Percentiles rank a stretch among this genome's conserved stretches.
phyloP scores from a whole-genome alignment of 2,113 vertebrate species.

The Trogon melanurus region DNA sequence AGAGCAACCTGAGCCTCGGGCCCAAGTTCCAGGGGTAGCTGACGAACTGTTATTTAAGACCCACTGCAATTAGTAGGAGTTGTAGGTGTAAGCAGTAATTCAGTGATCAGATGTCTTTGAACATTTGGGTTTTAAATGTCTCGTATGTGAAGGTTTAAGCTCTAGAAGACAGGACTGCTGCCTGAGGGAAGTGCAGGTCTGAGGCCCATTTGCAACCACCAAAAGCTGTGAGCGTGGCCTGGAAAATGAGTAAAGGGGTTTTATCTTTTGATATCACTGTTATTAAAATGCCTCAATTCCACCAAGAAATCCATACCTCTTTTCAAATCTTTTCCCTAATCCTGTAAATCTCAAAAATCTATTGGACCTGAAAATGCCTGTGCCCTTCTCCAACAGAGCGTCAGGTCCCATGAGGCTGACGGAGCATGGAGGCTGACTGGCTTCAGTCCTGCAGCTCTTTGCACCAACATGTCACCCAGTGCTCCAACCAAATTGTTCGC shows the following conservation, averaged over 20 bases:
- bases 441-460: not conserved
- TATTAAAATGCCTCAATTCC: not conserved
- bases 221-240: not conserved
- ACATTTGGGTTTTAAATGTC: not conserved
- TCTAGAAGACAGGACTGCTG: not conserved
- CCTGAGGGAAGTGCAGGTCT: not conserved
- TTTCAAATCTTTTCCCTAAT: not conserved
- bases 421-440: rapidly evolving
- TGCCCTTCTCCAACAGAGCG: not conserved
- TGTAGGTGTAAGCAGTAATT: not conserved
- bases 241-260: not conserved
- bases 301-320: not conserved
- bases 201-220: not conserved
- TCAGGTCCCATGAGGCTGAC: rapidly evolving
- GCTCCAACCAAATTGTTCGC: not conserved
- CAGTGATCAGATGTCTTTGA: not conserved
- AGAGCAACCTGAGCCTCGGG: not conserved
- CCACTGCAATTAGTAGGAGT: not conserved
- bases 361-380: not conserved
- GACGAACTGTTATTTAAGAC: not conserved
- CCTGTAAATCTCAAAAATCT: not conserved
- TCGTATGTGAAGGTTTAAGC: not conserved
- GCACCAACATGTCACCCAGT: rapidly evolving
- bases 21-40: not conserved
- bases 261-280: not conserved